Conservation (phyloP, 2,113 vertebrate genomes). For the Pantherophis guttatus region DNA sequence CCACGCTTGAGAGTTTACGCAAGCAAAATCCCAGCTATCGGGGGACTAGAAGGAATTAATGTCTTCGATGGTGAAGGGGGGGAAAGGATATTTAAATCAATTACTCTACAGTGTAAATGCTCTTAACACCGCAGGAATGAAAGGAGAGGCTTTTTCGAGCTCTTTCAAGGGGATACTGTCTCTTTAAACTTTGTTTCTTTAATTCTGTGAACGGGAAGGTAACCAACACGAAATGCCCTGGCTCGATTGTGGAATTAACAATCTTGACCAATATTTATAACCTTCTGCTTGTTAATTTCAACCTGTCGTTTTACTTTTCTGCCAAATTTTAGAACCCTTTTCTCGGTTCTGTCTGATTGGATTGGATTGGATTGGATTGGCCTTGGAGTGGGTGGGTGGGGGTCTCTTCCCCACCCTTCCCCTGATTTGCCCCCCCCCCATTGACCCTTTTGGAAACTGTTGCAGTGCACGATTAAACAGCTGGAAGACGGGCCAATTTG, state of each 20-base stretch:
- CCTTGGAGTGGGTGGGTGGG: background rate
- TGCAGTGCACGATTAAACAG: constrained; percentile 50
- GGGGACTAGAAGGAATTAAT: constrained; percentile 41
- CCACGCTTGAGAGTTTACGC: constrained; percentile 29
- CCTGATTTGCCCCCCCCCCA: constrained; percentile 21
- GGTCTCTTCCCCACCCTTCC: too few species aligned
- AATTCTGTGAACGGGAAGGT: constrained; percentile 67
- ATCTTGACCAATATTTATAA: constrained; percentile 61
- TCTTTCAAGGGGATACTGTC: constrained; percentile 81
- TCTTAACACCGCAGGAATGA: constrained; percentile 28
- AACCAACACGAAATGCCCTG: constrained; percentile 58
- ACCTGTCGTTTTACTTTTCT: constrained; percentile 28
- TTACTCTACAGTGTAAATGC: background rate
- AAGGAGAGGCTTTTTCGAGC: constrained; percentile 48
- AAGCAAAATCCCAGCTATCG: constrained; percentile 16
- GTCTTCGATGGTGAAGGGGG: fast-evolving
- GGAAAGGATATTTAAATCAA: background rate
- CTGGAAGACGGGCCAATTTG: constrained; percentile 68
- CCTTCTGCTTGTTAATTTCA: constrained; percentile 70
- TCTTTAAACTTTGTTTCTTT: constrained; percentile 77
- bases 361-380: constrained; percentile 4
- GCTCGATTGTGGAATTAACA: constrained; percentile 51
- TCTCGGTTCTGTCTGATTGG: background rate
- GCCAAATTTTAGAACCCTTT: constrained; percentile 33
- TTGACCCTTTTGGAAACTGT: background rate